Evolutionary conservation across 2,797 vertebrate genomes (phyloP).

Genomic region (Anguilla pacifica): DNA sequence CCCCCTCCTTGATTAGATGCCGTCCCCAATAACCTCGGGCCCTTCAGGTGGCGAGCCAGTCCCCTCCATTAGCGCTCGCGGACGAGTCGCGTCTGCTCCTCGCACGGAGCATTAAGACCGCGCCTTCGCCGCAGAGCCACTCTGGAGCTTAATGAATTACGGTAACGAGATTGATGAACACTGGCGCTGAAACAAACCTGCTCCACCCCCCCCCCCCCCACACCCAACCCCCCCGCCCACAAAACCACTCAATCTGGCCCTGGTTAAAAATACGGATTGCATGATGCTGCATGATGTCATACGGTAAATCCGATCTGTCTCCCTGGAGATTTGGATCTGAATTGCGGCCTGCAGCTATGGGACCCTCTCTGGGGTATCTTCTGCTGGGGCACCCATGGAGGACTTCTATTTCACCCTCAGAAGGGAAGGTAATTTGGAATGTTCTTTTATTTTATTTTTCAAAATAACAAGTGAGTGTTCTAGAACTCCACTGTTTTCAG

Average conservation of each 20-base stretch:
- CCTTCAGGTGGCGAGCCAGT: not conserved
- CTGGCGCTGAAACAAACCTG: not conserved
- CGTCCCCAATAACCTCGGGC: constrained; percentile 39
- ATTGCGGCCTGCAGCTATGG: not conserved
- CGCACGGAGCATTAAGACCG: not conserved
- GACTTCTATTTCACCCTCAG: too few species aligned
- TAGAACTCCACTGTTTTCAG: too few species aligned
- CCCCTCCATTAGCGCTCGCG: not conserved
- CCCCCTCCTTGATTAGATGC: constrained; percentile 49
- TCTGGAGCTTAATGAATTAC: not conserved
- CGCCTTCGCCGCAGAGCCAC: not conserved
- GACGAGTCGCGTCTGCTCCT: not conserved
- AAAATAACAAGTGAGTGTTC: too few species aligned
- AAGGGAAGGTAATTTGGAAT: too few species aligned
- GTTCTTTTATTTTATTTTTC: too few species aligned
- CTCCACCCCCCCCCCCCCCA: not conserved
- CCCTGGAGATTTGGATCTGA: not conserved
- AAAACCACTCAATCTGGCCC: not conserved
- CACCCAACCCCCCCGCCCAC: not conserved
- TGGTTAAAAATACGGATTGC: not conserved
- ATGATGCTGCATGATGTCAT: constrained; percentile 1
- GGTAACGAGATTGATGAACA: not conserved
- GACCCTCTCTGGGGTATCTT: not conserved
- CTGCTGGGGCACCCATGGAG: not conserved
- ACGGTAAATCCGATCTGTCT: not conserved